Conservation (phyloP, 2,888 invertebrate species). For the Ecliptopera silaceata region DNA sequence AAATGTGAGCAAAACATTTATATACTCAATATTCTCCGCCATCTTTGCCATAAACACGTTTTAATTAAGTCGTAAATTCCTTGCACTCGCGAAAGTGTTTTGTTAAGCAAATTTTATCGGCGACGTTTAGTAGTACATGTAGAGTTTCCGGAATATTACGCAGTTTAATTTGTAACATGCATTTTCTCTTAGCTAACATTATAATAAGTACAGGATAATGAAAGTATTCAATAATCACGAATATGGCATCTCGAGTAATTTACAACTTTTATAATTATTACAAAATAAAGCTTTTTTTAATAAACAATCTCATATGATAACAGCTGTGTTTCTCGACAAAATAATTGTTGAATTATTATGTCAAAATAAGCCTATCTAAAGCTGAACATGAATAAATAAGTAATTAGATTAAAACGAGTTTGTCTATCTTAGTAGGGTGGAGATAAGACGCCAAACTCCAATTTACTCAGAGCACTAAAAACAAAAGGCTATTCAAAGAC, state of each 20-base stretch:
- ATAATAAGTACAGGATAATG: not conserved
- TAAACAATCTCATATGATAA: too few species aligned
- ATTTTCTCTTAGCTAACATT: not conserved
- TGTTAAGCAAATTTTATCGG: slow-evolving; percentile 57
- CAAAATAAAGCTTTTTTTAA: too few species aligned
- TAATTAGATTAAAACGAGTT: not conserved
- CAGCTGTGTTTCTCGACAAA: too few species aligned
- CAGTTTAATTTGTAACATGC: slow-evolving; percentile 44
- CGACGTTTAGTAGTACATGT: slow-evolving; percentile 50
- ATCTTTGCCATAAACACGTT: slow-evolving; percentile 26
- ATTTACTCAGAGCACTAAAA: slow-evolving; percentile 26
- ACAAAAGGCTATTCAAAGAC: slow-evolving; percentile 21
- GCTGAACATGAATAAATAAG: slow-evolving; percentile 2
- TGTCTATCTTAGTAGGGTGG: not conserved
- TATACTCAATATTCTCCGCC: slow-evolving; percentile 16
- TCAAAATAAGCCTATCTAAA: not conserved
- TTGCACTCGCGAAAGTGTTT: slow-evolving; percentile 49
- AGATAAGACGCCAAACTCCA: slow-evolving; percentile 23
- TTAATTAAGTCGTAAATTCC: slow-evolving; percentile 44
- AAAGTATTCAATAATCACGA: not conserved
- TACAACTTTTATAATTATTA: too few species aligned
- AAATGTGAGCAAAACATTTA: slow-evolving; percentile 7
- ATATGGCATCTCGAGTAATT: too few species aligned
- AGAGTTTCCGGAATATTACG: slow-evolving; percentile 57
- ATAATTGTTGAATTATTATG: too few species aligned